These are phyloP conservation scores for Oreochromis aureus DNA, from an alignment of 2,113 vertebrate species.

Conservation along the genomic window DNA sequence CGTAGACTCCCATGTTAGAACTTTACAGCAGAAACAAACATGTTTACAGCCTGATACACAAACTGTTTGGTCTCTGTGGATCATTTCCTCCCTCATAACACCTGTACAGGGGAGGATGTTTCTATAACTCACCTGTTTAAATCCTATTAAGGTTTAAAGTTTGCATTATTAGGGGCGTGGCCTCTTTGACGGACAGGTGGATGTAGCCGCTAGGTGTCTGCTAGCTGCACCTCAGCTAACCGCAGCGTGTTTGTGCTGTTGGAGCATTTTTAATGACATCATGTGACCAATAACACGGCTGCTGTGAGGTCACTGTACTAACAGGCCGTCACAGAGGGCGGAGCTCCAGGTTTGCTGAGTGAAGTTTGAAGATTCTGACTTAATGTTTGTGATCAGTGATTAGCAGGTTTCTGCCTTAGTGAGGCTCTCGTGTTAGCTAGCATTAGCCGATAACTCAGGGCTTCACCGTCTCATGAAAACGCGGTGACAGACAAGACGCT, in stretches of 20 bases:
- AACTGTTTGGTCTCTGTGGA: background rate
- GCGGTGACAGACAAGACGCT: background rate
- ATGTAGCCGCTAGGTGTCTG: background rate
- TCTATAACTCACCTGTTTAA: background rate
- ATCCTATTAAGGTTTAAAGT: background rate
- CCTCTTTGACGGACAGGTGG: accelerated
- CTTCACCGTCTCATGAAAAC: background rate
- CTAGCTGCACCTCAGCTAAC: background rate
- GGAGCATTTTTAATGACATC: background rate
- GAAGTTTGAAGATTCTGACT: background rate
- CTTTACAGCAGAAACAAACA: background rate
- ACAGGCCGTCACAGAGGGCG: background rate
- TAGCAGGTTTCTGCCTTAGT: background rate
- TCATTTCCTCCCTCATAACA: background rate
- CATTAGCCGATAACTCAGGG: background rate
- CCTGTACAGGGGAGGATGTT: accelerated
- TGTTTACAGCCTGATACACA: background rate
- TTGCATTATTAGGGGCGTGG: background rate
- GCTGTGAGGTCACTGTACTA: background rate
- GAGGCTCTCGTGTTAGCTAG: background rate
- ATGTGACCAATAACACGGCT: background rate
- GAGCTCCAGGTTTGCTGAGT: background rate
- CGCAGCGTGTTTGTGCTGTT: background rate
- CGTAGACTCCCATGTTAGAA: background rate
- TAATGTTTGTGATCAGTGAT: background rate